A percentile compares a stretch with the other conserved stretches of the same genome.
These are phyloP conservation scores for Myotis vivesi DNA, from an alignment of 2,797 vertebrate species.

Conservation along the genomic window DNA sequence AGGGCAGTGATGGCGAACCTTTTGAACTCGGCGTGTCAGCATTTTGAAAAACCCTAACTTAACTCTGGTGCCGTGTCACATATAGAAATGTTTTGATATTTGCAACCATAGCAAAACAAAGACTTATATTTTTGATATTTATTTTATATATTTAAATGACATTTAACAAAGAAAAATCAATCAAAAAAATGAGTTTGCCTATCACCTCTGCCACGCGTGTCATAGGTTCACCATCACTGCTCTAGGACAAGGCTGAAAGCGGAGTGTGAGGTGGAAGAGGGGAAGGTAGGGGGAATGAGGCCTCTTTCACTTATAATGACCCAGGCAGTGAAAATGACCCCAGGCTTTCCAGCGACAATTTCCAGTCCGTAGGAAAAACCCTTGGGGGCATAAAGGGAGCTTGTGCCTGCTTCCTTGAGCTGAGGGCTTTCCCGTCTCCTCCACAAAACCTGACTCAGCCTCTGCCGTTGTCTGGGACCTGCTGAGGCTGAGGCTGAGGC, in stretches of 20 bases:
- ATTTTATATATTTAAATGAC: no score
- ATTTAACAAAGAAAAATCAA: no score
- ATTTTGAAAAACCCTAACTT: no score
- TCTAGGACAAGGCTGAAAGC: neutral
- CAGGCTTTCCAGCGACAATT: neutral
- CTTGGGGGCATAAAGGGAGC: neutral
- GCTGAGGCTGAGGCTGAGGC: slow-evolving; percentile 13
- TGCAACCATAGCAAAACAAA: no score
- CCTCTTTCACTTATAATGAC: neutral
- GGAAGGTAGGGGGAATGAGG: neutral
- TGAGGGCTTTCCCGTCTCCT: neutral
- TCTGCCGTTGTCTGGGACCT: neutral
- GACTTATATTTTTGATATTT: no score
- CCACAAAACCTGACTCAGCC: neutral
- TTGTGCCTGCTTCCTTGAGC: neutral
- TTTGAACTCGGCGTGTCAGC: no score
- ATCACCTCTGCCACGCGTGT: no score
- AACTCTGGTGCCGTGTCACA: no score
- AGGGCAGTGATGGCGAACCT: neutral
- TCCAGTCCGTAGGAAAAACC: neutral
- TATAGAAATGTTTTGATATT: no score
- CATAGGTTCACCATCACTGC: neutral
- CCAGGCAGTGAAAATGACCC: neutral
- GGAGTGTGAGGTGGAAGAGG: neutral
- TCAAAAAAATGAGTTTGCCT: no score